Conservation (phyloP, 1,140 invertebrate genomes). For the Stenopsyche tienmushanensis region DNA sequence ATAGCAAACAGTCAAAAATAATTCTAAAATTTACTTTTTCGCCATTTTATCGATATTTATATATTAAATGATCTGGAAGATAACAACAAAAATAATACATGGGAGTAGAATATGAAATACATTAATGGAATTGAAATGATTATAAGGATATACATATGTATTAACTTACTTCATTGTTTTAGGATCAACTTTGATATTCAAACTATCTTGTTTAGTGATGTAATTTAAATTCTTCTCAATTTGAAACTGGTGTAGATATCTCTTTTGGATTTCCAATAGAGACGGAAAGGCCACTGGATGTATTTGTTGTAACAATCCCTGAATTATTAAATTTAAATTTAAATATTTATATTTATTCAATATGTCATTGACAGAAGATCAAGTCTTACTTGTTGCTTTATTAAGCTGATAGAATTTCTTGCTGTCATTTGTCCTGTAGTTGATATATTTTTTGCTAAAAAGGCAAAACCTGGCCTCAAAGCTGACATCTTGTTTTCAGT, state of each 20-base stretch:
- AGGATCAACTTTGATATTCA: neutral
- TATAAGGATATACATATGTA: neutral
- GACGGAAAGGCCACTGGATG: neutral
- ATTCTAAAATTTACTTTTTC: too few species aligned
- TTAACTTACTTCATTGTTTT: constrained; percentile 18
- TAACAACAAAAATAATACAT: neutral
- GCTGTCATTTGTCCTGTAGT: too few species aligned
- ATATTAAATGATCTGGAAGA: neutral
- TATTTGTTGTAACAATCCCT: neutral
- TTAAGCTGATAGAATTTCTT: too few species aligned
- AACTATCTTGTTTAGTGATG: neutral
- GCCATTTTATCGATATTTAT: neutral
- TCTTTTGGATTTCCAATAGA: neutral
- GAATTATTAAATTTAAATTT: too few species aligned
- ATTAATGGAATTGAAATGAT: neutral
- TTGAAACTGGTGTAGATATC: neutral
- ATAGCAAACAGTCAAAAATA: too few species aligned
- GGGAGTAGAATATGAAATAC: neutral
- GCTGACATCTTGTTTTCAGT: too few species aligned
- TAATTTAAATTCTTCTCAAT: neutral
- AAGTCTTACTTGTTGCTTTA: too few species aligned
- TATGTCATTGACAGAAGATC: too few species aligned
- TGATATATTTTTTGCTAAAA: too few species aligned
- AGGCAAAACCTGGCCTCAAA: too few species aligned
- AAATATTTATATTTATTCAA: too few species aligned